phyloP scores from a whole-genome alignment of 2,888 invertebrate genomes.

The Chaetoderma sp. region DNA sequence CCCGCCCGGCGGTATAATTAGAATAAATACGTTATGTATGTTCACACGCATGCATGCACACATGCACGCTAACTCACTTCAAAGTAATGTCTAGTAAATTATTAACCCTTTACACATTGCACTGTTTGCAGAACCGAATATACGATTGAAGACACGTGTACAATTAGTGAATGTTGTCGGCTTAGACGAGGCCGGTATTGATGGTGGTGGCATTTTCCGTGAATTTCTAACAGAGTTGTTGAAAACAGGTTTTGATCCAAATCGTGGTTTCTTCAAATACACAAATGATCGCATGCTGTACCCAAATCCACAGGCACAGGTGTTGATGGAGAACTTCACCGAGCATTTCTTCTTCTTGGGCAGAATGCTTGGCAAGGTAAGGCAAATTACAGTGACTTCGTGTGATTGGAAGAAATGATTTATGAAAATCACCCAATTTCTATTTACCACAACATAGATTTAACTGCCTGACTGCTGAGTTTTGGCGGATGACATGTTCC shows the following conservation, averaged over 20 bases:
- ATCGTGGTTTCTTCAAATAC: slow-evolving; percentile 89
- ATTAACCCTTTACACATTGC: too few species aligned
- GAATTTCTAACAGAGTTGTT: slow-evolving; percentile 95
- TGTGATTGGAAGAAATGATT: too few species aligned
- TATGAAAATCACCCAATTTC: too few species aligned
- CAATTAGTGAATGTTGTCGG: slow-evolving; percentile 92
- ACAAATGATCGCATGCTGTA: slow-evolving; percentile 94
- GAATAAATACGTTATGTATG: too few species aligned
- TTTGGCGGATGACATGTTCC: too few species aligned
- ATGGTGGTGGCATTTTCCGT: slow-evolving; percentile 96
- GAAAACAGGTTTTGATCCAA: slow-evolving; percentile 94
- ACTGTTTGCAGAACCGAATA: slow-evolving; percentile 89
- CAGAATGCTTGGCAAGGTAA: slow-evolving; percentile 89
- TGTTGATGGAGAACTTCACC: slow-evolving; percentile 84
- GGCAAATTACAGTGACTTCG: not conserved
- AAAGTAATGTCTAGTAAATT: too few species aligned
- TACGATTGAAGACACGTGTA: slow-evolving; percentile 87
- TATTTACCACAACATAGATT: too few species aligned
- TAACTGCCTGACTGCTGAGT: too few species aligned
- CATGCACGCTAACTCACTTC: too few species aligned
- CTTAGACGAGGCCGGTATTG: slow-evolving; percentile 94
- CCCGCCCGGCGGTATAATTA: too few species aligned
- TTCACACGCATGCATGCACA: too few species aligned
- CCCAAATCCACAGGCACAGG: slow-evolving; percentile 91
- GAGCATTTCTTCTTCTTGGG: slow-evolving; percentile 96